Conservation (phyloP, 1,140 invertebrate species). For the Magallana gigas region DNA sequence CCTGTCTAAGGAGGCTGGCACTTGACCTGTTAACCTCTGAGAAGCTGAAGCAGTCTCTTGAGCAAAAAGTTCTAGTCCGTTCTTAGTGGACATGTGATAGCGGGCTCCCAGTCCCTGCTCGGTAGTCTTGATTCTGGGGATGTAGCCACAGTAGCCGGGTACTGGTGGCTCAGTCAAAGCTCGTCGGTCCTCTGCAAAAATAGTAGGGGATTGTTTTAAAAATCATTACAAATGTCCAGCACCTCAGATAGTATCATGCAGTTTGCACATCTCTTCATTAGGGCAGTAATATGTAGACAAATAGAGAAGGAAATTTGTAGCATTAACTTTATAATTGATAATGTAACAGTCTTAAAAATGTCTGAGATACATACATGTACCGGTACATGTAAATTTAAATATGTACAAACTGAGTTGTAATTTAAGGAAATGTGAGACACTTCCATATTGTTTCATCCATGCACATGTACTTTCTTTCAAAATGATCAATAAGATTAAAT, state of each 20-base stretch:
- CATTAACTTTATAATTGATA: too few species aligned
- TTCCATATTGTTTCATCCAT: too few species aligned
- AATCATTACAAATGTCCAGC: background rate
- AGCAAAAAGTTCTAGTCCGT: slow-evolving; percentile 74
- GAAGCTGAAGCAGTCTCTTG: slow-evolving; percentile 65
- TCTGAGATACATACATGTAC: too few species aligned
- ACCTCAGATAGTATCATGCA: background rate
- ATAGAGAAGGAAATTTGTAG: too few species aligned
- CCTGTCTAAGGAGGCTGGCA: slow-evolving; percentile 61
- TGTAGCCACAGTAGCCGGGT: slow-evolving; percentile 78
- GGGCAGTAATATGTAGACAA: too few species aligned
- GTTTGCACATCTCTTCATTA: too few species aligned
- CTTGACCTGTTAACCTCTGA: slow-evolving; percentile 52
- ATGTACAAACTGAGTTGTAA: too few species aligned
- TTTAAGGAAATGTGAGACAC: too few species aligned
- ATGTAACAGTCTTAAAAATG: too few species aligned
- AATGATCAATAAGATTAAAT: too few species aligned
- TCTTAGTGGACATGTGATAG: slow-evolving; percentile 75
- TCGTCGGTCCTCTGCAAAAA: slow-evolving; percentile 66
- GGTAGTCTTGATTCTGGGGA: slow-evolving; percentile 77
- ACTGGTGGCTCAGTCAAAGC: slow-evolving; percentile 76
- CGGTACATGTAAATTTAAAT: too few species aligned
- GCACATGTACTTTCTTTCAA: too few species aligned
- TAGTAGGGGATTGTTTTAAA: background rate
- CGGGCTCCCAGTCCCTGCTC: slow-evolving; percentile 76